Percentiles rank a stretch among this genome's conserved stretches.
These are phyloP conservation scores for Leptinotarsa haldemani DNA, from an alignment of 2,888 invertebrate genomes.

Conservation along the genomic window DNA sequence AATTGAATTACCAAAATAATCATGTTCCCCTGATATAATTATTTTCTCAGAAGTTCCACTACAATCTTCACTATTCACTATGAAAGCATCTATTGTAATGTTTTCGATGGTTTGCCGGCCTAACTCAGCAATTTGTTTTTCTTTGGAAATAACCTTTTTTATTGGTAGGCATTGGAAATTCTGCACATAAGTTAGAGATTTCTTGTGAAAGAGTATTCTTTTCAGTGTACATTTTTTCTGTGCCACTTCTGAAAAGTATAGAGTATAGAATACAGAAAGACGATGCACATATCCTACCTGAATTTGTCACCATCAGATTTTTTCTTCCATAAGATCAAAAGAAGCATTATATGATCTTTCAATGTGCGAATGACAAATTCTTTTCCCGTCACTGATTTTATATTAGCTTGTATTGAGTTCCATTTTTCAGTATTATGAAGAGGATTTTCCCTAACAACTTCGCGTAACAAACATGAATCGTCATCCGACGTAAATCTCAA, in stretches of 20 bases:
- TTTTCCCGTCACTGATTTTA: constrained; percentile 14
- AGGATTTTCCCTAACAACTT: constrained; percentile 5
- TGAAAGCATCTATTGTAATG: not conserved
- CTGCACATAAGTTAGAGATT: constrained; percentile 4
- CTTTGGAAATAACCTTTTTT: constrained; percentile 1
- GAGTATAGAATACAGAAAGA: constrained; percentile 12
- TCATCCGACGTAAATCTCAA: constrained; percentile 21
- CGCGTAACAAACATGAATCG: constrained; percentile 5
- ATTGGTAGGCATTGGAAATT: constrained; percentile 14
- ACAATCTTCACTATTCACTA: constrained; percentile 3
- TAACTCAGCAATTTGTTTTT: constrained; percentile 15
- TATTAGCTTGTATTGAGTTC: constrained; percentile 12
- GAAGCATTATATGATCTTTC: constrained; percentile 15
- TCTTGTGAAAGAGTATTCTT: constrained; percentile 12
- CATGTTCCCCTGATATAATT: constrained; percentile 7
- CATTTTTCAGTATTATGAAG: constrained; percentile 5
- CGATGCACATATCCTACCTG: constrained; percentile 2
- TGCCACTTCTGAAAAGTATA: constrained; percentile 9
- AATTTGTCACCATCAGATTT: constrained; percentile 15
- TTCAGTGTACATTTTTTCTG: constrained; percentile 1
- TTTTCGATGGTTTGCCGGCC: constrained; percentile 12
- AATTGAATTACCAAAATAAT: constrained; percentile 22
- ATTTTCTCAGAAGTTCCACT: not conserved
- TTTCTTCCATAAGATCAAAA: not conserved
- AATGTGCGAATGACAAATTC: not conserved